Evolutionary conservation across 2,113 vertebrate species (phyloP).

Genomic region (Pyxicephalus adspersus): DNA sequence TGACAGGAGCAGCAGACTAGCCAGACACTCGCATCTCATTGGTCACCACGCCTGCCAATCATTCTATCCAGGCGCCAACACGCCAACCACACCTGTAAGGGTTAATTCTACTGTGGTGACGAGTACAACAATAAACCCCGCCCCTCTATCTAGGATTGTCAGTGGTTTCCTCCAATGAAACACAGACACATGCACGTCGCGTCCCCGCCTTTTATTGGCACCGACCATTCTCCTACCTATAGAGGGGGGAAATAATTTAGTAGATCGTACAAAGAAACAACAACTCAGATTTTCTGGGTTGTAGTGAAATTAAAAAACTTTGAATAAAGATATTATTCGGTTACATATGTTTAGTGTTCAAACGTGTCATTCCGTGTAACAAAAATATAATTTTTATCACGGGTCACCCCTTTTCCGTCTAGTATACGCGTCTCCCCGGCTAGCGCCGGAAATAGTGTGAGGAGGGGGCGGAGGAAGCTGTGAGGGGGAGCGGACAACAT

Average conservation of each 20-base stretch:
- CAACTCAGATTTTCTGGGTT: too few species aligned
- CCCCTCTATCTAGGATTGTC: background rate
- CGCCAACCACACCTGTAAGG: background rate
- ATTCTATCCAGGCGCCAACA: background rate
- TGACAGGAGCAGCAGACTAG: too few species aligned
- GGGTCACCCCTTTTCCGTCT: background rate
- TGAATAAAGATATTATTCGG: too few species aligned
- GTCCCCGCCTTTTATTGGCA: background rate
- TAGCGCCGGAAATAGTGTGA: slow-evolving; percentile 9
- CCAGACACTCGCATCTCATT: background rate
- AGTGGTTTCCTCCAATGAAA: slow-evolving; percentile 55
- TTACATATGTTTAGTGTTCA: rapidly evolving
- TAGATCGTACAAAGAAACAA: too few species aligned
- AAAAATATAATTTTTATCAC: rapidly evolving
- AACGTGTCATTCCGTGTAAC: too few species aligned
- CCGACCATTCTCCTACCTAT: rapidly evolving
- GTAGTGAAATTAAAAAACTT: too few species aligned
- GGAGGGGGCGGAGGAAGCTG: slow-evolving; percentile 13
- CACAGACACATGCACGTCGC: slow-evolving; percentile 60
- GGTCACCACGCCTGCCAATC: background rate
- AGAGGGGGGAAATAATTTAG: background rate
- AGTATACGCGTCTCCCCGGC: background rate
- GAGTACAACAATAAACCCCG: background rate
- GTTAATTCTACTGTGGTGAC: background rate
- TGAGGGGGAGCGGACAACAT: slow-evolving; percentile 58